These are phyloP conservation scores for Sebastes fasciatus DNA, from an alignment of 2,113 vertebrate species.

Conservation along the genomic window DNA sequence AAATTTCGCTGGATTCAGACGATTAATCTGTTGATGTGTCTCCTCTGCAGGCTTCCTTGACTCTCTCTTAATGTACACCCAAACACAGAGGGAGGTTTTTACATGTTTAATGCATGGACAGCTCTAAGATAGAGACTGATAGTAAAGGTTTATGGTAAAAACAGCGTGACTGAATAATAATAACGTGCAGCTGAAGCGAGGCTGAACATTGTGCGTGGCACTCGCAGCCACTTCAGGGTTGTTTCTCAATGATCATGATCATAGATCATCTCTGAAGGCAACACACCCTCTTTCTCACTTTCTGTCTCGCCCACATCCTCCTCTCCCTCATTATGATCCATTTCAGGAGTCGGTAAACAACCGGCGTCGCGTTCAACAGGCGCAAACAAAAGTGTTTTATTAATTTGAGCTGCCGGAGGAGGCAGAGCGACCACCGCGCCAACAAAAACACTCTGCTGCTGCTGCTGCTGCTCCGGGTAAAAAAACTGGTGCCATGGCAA, in stretches of 20 bases:
- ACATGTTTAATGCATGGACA: not conserved
- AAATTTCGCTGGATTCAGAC: slow-evolving; percentile 10
- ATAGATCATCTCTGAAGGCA: slow-evolving; percentile 2
- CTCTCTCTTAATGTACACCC: slow-evolving; percentile 1
- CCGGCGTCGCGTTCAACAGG: slow-evolving; percentile 5
- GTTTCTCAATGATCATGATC: slow-evolving; percentile 24
- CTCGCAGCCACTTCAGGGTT: slow-evolving; percentile 1
- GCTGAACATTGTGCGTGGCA: not conserved
- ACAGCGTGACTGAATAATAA: not conserved
- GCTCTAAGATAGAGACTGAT: not conserved
- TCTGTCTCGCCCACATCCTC: slow-evolving; percentile 13
- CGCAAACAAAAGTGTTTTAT: not conserved
- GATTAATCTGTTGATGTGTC: slow-evolving; percentile 1
- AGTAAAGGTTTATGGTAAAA: not conserved
- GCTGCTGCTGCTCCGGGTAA: slow-evolving; percentile 29
- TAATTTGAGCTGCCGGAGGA: not conserved
- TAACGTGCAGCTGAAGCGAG: not conserved
- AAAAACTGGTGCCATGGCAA: slow-evolving; percentile 69
- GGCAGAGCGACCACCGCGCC: slow-evolving; percentile 16
- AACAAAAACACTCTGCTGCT: slow-evolving; percentile 50
- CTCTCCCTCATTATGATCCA: slow-evolving; percentile 18
- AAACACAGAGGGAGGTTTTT: not conserved
- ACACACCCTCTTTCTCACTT: not conserved
- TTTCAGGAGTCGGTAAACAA: slow-evolving; percentile 42
- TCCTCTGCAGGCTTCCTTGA: not conserved